These are phyloP conservation scores for Ceratosolen solmsi DNA, from an alignment of 1,140 invertebrate species.

Conservation along the genomic window DNA sequence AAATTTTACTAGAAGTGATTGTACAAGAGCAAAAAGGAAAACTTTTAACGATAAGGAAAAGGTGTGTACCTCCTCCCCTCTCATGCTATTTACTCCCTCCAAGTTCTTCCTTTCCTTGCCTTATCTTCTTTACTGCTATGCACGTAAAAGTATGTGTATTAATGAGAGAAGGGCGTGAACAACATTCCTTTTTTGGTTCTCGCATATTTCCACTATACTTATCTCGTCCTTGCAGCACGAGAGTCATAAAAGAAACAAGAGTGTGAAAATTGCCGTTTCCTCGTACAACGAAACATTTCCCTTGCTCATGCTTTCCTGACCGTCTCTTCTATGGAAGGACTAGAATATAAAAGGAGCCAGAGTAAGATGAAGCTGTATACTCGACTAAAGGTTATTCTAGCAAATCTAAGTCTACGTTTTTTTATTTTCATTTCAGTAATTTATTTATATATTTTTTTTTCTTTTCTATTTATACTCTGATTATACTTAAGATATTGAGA, in stretches of 20 bases:
- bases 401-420: neutral
- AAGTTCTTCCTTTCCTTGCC: neutral
- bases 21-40: neutral
- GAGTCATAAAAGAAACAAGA: neutral
- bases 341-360: conserved; percentile 4
- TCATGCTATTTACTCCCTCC: neutral
- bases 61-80: neutral
- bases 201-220: neutral
- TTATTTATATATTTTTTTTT: neutral
- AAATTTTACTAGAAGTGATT: too few species aligned
- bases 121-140: neutral
- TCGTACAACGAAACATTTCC: neutral
- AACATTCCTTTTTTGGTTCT: neutral
- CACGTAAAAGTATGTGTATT: neutral
- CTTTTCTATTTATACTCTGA: neutral
- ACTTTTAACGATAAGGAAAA: neutral
- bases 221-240: neutral
- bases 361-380: neutral
- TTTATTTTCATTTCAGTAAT: neutral
- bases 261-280: conserved; percentile 12
- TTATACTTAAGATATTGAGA: too few species aligned
- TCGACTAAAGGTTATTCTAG: neutral
- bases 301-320: neutral
- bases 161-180: neutral
- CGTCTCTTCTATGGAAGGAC: neutral